These are phyloP conservation scores for Drosophila saltans DNA, from an alignment of 1,140 invertebrate species.

Conservation along the genomic window DNA sequence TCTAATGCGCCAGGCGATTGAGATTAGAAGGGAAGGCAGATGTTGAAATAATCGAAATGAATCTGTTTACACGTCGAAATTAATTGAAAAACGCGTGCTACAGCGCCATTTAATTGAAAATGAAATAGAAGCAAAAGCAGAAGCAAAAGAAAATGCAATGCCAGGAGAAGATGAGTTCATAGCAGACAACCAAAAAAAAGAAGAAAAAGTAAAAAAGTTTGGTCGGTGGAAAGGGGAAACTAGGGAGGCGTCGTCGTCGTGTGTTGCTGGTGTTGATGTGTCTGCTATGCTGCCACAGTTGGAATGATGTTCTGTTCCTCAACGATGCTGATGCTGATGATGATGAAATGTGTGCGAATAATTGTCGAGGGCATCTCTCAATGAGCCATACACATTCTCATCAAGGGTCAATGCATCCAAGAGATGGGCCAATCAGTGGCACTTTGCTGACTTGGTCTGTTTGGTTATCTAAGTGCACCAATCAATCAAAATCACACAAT, in stretches of 20 bases:
- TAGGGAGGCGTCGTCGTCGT: slow-evolving; percentile 21
- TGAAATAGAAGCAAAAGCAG: slow-evolving; percentile 56
- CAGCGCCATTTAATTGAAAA: slow-evolving; percentile 82
- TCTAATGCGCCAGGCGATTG: slow-evolving; percentile 50
- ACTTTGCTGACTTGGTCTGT: neutral
- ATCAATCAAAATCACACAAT: slow-evolving; percentile 60
- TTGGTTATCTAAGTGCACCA: slow-evolving; percentile 48
- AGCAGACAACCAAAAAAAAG: slow-evolving; percentile 29
- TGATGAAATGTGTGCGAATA: slow-evolving; percentile 72
- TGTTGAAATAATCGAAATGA: slow-evolving; percentile 83
- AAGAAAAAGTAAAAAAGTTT: slow-evolving; percentile 18
- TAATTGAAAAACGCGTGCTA: slow-evolving; percentile 76
- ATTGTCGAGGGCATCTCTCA: slow-evolving; percentile 66
- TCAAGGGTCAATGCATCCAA: neutral
- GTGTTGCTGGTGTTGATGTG: slow-evolving; percentile 44
- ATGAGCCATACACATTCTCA: slow-evolving; percentile 37
- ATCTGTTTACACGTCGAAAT: slow-evolving; percentile 82
- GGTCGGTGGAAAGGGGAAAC: slow-evolving; percentile 1
- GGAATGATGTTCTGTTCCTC: neutral
- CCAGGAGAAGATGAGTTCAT: slow-evolving; percentile 39
- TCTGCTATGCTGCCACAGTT: slow-evolving; percentile 23
- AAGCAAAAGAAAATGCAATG: slow-evolving; percentile 26
- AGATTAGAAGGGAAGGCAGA: slow-evolving; percentile 71
- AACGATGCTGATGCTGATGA: slow-evolving; percentile 9
- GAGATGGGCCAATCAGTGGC: slow-evolving; percentile 1